These are phyloP conservation scores for Phalacrocorax aristotelis DNA, from an alignment of 2,113 vertebrate species.

Conservation along the genomic window DNA sequence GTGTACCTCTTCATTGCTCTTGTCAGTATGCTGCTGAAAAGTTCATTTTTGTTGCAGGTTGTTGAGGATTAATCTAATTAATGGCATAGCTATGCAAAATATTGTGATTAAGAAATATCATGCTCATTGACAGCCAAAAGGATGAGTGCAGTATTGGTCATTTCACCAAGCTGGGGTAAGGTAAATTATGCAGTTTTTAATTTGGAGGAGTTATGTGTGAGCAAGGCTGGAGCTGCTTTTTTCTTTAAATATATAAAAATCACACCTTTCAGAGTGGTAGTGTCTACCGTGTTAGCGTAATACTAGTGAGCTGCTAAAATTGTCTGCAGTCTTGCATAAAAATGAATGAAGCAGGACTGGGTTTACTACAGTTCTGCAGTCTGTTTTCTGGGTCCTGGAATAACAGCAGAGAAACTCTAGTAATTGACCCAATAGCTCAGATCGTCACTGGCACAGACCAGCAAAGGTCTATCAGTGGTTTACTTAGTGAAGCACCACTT, in stretches of 20 bases:
- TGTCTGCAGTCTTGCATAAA: background rate
- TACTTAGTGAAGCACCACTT: background rate
- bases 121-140: background rate
- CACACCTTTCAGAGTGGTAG: background rate
- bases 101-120: background rate
- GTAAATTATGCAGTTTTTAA: background rate
- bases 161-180: background rate
- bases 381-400: background rate
- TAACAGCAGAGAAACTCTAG: background rate
- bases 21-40: background rate
- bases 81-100: background rate
- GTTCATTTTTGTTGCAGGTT: background rate
- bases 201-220: background rate
- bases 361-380: background rate
- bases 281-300: background rate
- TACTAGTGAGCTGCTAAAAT: background rate
- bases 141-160: no score
- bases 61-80: fast-evolving
- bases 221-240: background rate
- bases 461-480: background rate
- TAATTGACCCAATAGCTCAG: background rate
- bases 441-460: background rate
- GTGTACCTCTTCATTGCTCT: background rate
- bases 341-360: background rate
- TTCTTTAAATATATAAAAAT: background rate